These are phyloP conservation scores for Alethe diademata DNA, from an alignment of 2,113 vertebrate genomes.

Conservation along the genomic window DNA sequence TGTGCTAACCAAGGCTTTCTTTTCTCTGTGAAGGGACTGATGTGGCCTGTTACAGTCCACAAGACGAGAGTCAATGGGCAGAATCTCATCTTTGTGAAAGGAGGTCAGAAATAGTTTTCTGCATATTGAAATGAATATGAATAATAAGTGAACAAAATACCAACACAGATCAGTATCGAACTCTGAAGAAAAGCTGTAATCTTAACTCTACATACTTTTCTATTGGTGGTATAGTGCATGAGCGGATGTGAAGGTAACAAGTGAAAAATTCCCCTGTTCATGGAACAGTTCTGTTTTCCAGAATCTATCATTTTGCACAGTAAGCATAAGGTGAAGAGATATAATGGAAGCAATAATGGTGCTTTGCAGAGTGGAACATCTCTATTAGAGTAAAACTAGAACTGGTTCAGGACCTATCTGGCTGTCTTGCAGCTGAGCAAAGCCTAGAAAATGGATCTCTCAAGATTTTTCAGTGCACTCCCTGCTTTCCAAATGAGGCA, in stretches of 20 bases:
- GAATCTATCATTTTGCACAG: background rate
- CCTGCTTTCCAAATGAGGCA: background rate
- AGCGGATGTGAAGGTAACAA: background rate
- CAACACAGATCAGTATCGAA: background rate
- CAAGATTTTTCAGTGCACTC: background rate
- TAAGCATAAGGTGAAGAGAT: background rate
- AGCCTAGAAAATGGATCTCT: background rate
- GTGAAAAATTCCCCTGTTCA: background rate
- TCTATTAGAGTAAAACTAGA: background rate
- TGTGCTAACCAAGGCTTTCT: background rate
- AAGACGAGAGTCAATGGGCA: background rate
- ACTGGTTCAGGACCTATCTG: background rate
- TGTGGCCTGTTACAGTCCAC: background rate
- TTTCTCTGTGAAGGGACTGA: background rate
- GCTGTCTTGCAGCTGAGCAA: background rate
- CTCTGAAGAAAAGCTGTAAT: background rate
- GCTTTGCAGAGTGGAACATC: background rate
- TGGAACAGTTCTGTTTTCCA: background rate
- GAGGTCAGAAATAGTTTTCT: background rate
- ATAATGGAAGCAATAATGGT: background rate
- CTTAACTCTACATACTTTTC: background rate
- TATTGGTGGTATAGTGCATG: background rate
- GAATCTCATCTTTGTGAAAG: background rate
- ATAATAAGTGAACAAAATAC: background rate
- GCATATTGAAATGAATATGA: background rate